Evolutionary conservation across 2,113 vertebrate genomes (phyloP).

Genomic region (Heterocephalus glaber): DNA sequence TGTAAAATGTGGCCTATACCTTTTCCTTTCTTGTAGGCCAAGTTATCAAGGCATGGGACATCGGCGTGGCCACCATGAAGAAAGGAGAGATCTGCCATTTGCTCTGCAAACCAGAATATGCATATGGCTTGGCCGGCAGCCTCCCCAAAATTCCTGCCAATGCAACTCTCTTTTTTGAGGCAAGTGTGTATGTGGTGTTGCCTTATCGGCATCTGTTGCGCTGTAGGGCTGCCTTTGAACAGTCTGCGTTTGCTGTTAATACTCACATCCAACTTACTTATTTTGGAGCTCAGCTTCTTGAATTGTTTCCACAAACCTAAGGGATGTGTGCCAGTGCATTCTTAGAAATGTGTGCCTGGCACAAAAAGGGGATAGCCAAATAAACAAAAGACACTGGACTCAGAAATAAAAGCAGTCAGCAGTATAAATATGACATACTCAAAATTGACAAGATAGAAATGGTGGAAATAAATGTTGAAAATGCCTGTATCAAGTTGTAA

Average conservation of each 20-base stretch:
- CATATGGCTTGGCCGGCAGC: conserved; percentile 92
- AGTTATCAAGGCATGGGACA: conserved; percentile 97
- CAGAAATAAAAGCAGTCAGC: conserved; percentile 29
- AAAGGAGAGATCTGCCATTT: conserved; percentile 93
- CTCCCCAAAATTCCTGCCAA: conserved; percentile 94
- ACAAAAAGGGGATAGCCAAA: conserved; percentile 70
- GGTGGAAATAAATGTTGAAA: not conserved
- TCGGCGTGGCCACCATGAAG: conserved; percentile 94
- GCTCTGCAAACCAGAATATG: conserved; percentile 94
- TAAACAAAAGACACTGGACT: conserved; percentile 67
- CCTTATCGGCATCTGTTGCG: not conserved
- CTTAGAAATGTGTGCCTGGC: conserved; percentile 84
- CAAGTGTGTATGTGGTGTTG: conserved; percentile 77
- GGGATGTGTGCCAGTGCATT: conserved; percentile 81
- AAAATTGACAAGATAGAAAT: not conserved
- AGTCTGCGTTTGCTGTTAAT: not conserved
- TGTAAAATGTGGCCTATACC: not conserved
- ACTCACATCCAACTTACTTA: conserved; percentile 67
- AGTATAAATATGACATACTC: not conserved
- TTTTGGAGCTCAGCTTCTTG: conserved; percentile 81
- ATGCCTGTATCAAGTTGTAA: not conserved
- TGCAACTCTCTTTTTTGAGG: conserved; percentile 93
- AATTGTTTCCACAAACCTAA: conserved; percentile 82
- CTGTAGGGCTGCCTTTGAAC: not conserved
- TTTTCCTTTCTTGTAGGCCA: conserved; percentile 88